Evolutionary conservation across 2,888 invertebrate genomes (phyloP), one percentile per base, ranked within the genome.

Genomic region (Latrodectus elegans): DNA sequence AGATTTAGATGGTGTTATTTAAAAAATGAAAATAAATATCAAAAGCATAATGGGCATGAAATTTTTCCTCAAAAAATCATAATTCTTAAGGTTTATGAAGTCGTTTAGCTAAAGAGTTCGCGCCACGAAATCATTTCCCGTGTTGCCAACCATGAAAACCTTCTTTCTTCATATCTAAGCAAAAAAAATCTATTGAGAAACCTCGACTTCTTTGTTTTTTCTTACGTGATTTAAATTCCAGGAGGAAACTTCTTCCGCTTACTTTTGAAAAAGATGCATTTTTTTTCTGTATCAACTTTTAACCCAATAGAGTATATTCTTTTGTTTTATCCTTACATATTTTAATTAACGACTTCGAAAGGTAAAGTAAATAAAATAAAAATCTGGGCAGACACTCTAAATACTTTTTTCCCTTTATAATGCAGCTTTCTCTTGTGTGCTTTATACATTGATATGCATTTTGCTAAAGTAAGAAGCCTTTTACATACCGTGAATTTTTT

Each of bases 31-130:
- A 81, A 71, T 67, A 53, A 74, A 81, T 67, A 67, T 74, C 74
- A 73, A 74, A 81, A 53, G 74, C 74, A 74, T 81, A 65, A 81
- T 73, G 81, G n/a, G 73, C 52, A 67, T 26, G 53, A 67, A 22
- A 67, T 74, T 74, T 67, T 67, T 60, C 65, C 73, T n/a, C 11
- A 72, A 68, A 68, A 52, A 38, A 64, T n/a, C 64, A 71, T 80
- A 72, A 80, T 80, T 74, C 67, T 81, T 51, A 74, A 74, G 74
- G 81, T 65, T 73, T 81, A 81, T 74, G 81, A 74, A 81, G 81
- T 81, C 74, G 81, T 81, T 81, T 81, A 73, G 53, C 74, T 73
- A 81, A 81, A 74, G 73, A 81, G 73, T 81, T 81, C 74, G 74
- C 67, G 73, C 81, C 26, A 74, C 74, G 81, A 73, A 65, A 81